Evolutionary conservation across 1,140 invertebrate genomes (phyloP).

Genomic region (Sinonovacula constricta): DNA sequence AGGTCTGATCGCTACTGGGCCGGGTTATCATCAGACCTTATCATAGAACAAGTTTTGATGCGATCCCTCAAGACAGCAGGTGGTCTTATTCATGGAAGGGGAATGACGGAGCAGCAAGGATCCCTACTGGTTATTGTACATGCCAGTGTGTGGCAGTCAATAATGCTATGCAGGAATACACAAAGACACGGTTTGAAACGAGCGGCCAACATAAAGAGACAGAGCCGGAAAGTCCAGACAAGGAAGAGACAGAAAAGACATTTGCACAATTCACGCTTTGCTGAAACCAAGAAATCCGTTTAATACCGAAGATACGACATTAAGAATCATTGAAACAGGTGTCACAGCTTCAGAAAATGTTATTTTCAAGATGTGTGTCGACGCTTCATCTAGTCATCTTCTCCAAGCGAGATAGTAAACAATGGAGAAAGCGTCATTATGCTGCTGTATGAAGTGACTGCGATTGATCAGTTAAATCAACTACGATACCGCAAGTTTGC

Average conservation of each 20-base stretch:
- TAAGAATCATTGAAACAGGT: constrained; percentile 8
- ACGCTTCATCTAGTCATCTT: too few relatives aligned
- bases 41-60: constrained; percentile 66
- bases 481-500: too few relatives aligned
- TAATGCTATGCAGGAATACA: constrained; percentile 42
- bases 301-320: background rate
- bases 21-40: too few relatives aligned
- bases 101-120: constrained; percentile 29
- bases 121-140: constrained; percentile 12
- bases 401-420: too few relatives aligned
- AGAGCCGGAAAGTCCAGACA: too few relatives aligned
- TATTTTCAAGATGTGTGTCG: too few relatives aligned
- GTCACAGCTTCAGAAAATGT: too few relatives aligned
- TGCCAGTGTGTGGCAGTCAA: constrained; percentile 29
- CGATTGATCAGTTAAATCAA: too few relatives aligned
- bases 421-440: too few relatives aligned
- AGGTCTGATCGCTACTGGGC: constrained; percentile 75
- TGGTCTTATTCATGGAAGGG: constrained; percentile 42
- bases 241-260: background rate
- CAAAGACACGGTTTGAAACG: background rate
- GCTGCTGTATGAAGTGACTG: too few relatives aligned
- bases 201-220: constrained; percentile 27
- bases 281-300: constrained; percentile 17
- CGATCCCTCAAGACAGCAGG: constrained; percentile 36
- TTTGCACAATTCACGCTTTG: background rate